phyloP scores from a whole-genome alignment of 2,797 vertebrate species.

The Myripristis jacobus region DNA sequence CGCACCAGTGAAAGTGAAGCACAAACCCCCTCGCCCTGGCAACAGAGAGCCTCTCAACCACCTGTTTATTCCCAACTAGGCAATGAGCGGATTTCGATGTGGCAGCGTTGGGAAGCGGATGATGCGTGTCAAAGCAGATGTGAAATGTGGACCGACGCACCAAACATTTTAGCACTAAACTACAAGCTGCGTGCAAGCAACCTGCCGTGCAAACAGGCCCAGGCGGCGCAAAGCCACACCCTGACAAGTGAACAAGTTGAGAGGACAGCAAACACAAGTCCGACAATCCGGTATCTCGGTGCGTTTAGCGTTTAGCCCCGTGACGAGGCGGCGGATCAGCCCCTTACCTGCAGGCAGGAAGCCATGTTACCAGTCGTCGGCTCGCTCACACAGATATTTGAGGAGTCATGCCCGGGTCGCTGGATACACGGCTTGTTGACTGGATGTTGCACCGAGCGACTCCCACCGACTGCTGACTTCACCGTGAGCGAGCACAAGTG shows the following conservation, averaged over 20 bases:
- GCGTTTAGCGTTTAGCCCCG: neutral
- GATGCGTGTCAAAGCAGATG: neutral
- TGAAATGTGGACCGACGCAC: neutral
- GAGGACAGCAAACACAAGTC: neutral
- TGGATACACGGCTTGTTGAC: slow-evolving; percentile 28
- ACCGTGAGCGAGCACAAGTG: slow-evolving; percentile 14
- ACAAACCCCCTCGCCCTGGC: neutral
- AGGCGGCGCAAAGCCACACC: slow-evolving; percentile 45
- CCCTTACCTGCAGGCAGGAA: slow-evolving; percentile 83
- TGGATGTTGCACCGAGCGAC: slow-evolving; percentile 36
- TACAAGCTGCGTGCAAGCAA: neutral
- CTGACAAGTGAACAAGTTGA: slow-evolving; percentile 44
- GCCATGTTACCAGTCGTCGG: slow-evolving; percentile 72
- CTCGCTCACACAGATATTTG: slow-evolving; percentile 47
- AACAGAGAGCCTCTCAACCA: slow-evolving; percentile 51
- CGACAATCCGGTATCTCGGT: too few relatives aligned
- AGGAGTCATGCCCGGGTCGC: slow-evolving; percentile 68
- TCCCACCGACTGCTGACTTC: slow-evolving; percentile 22
- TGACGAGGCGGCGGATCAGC: neutral
- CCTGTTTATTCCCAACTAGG: slow-evolving; percentile 56
- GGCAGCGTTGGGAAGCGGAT: too few relatives aligned
- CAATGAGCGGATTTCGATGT: too few relatives aligned
- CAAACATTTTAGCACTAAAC: too few relatives aligned
- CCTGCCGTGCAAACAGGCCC: slow-evolving; percentile 24
- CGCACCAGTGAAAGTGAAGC: slow-evolving; percentile 10